Conservation (phyloP, 2,113 vertebrate genomes). For the Oryzias celebensis region DNA sequence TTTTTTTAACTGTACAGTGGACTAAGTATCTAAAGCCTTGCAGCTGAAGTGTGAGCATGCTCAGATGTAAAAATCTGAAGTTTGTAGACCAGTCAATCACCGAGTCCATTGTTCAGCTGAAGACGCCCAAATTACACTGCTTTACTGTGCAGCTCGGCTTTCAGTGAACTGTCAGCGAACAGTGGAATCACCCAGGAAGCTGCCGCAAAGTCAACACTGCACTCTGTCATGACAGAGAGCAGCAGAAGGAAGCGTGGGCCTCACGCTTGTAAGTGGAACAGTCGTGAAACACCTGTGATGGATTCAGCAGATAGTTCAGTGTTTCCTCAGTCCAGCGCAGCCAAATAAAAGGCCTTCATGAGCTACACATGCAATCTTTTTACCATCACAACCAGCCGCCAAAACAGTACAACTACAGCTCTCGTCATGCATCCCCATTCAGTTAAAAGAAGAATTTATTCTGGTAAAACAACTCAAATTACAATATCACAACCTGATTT, state of each 20-base stretch:
- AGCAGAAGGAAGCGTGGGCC: constrained; percentile 22
- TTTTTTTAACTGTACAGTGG: constrained; percentile 13
- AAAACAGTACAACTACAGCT: no score
- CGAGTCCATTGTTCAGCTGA: constrained; percentile 46
- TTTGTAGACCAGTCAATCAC: constrained; percentile 36
- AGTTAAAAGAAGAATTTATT: no score
- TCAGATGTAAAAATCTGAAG: constrained; percentile 54
- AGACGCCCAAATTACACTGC: constrained; percentile 43
- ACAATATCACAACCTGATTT: no score
- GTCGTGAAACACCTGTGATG: constrained; percentile 7
- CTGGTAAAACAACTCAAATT: no score
- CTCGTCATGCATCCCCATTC: no score
- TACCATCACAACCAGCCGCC: neutral
- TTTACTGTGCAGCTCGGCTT: constrained; percentile 36
- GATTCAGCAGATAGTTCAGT: constrained; percentile 5
- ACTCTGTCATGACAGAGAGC: constrained; percentile 29
- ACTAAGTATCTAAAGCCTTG: constrained; percentile 27
- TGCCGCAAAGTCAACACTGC: constrained; percentile 25
- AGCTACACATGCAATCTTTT: neutral
- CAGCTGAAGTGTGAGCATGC: constrained; percentile 34
- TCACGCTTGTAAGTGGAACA: constrained; percentile 2
- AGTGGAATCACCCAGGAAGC: constrained; percentile 31
- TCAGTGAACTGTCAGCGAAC: constrained; percentile 41
- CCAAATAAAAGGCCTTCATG: neutral
- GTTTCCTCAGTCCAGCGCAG: neutral